Evolutionary conservation across 2,797 vertebrate species (phyloP).

Genomic region (Neosilurus hyrtlii): DNA sequence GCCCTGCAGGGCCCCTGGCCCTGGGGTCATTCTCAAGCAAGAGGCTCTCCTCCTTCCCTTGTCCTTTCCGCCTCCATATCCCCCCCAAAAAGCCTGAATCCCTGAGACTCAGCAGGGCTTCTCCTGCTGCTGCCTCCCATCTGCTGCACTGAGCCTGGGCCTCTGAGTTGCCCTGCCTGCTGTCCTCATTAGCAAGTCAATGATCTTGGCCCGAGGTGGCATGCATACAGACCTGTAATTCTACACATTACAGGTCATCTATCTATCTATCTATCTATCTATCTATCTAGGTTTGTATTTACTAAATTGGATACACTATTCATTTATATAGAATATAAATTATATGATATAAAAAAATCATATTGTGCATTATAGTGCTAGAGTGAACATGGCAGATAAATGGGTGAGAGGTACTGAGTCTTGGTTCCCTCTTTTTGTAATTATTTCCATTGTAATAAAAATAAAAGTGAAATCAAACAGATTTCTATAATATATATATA

Average conservation of each 20-base stretch:
- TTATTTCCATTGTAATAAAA: not conserved
- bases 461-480: not conserved
- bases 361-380: not conserved
- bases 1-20: constrained; percentile 50
- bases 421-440: not conserved
- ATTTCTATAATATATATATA: no score
- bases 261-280: no score
- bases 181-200: constrained; percentile 61
- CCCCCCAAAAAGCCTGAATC: constrained; percentile 31
- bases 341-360: not conserved
- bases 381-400: not conserved
- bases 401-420: not conserved
- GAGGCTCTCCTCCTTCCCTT: constrained; percentile 32
- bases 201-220: constrained; percentile 23
- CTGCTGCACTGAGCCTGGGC: constrained; percentile 53
- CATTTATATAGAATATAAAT: no score
- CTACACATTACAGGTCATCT: not conserved
- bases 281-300: no score
- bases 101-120: constrained; percentile 51
- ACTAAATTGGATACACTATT: no score
- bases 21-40: constrained; percentile 51
- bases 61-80: constrained; percentile 34
- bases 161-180: constrained; percentile 41
- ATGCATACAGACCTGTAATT: constrained; percentile 23
- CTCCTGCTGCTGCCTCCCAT: constrained; percentile 54